These are phyloP conservation scores for Hippocampus guttulatus DNA, from an alignment of 2,113 vertebrate genomes.

Conservation along the genomic window DNA sequence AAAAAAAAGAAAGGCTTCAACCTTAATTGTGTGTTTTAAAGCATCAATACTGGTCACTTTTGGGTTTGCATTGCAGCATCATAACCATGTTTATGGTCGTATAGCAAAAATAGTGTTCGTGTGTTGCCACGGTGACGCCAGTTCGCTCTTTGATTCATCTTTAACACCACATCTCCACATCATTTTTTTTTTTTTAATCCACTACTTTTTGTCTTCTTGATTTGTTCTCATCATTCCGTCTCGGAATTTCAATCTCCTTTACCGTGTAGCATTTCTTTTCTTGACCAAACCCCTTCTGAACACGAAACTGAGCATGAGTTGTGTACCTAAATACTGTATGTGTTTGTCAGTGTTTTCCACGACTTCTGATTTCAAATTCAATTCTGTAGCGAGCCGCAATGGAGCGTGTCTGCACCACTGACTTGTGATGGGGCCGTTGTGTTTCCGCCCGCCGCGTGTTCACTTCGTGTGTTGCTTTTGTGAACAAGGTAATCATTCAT, in stretches of 20 bases:
- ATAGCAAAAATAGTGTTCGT: neutral
- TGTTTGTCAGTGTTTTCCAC: no score
- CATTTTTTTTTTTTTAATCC: no score
- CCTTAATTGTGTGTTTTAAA: neutral
- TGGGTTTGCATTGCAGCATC: neutral
- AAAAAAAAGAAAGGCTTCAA: neutral
- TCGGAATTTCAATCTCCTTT: no score
- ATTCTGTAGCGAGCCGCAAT: conserved; percentile 44
- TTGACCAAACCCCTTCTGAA: no score
- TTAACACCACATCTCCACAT: neutral
- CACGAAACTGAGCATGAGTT: no score
- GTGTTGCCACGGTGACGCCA: neutral
- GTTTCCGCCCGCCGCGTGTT: conserved; percentile 49
- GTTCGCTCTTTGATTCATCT: neutral
- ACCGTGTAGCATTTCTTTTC: no score
- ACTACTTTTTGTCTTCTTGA: neutral
- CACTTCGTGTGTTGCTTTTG: conserved; percentile 52
- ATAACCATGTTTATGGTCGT: neutral
- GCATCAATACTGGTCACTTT: neutral
- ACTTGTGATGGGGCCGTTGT: conserved; percentile 62
- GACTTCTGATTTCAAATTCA: no score
- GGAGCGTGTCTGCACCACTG: conserved; percentile 58
- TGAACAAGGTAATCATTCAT: conserved; percentile 74
- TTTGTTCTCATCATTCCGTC: neutral
- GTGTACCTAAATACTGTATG: no score